Evolutionary conservation across 1,140 invertebrate species (phyloP).

Genomic region (Oscheius sp.): DNA sequence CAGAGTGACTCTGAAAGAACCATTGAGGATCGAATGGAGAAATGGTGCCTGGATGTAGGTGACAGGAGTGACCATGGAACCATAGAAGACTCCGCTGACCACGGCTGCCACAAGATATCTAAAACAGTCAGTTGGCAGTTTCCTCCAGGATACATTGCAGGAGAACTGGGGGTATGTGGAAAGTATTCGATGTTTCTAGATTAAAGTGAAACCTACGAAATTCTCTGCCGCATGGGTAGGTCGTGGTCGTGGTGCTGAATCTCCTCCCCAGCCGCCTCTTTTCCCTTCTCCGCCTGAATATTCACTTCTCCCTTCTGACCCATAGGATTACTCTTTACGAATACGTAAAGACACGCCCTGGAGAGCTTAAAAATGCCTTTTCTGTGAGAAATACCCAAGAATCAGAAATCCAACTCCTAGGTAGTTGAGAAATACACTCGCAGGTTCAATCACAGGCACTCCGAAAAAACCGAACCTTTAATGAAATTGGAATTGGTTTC

Average conservation of each 20-base stretch:
- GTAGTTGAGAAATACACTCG: slow-evolving; percentile 59
- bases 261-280: not conserved
- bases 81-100: slow-evolving; percentile 40
- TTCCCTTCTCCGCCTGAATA: not conserved
- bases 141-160: too few species aligned
- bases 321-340: not conserved
- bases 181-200: too few species aligned
- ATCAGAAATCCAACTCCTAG: slow-evolving; percentile 59
- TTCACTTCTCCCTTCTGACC: not conserved
- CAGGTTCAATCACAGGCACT: slow-evolving; percentile 35
- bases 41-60: slow-evolving; percentile 35
- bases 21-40: not conserved
- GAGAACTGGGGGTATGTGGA: too few species aligned
- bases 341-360: slow-evolving; percentile 3
- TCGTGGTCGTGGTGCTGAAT: not conserved
- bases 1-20: slow-evolving; percentile 15
- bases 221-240: too few species aligned
- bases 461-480: slow-evolving; percentile 60
- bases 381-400: slow-evolving; percentile 51
- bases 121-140: too few species aligned
- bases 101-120: slow-evolving; percentile 33
- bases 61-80: slow-evolving; percentile 36
- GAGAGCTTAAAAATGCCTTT: too few species aligned
- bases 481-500: not conserved
- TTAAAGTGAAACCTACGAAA: too few species aligned